Conservation (phyloP, 2,113 vertebrate species). For the Willisornis vidua region DNA sequence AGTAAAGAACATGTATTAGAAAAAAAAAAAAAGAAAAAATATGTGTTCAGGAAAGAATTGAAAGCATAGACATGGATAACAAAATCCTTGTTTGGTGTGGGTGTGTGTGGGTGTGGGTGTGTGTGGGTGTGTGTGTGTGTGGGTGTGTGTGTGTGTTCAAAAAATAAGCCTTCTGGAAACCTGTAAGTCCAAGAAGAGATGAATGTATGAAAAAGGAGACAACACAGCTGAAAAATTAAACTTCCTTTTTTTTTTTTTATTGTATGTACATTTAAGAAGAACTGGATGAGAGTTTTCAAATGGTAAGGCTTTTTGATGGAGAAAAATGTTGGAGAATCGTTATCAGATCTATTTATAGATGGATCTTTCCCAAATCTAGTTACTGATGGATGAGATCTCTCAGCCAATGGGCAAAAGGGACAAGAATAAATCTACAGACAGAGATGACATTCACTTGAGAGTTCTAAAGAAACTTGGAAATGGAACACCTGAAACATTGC, state of each 20-base stretch:
- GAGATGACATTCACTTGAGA: neutral
- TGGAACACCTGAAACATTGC: neutral
- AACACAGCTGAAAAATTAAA: neutral
- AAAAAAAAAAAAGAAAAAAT: neutral
- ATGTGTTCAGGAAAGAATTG: neutral
- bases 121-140: neutral
- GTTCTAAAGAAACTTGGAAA: neutral
- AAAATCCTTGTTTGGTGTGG: neutral
- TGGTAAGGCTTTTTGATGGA: neutral
- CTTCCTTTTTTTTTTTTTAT: no score
- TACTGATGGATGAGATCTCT: neutral
- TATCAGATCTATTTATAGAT: neutral
- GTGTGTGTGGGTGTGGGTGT: no score
- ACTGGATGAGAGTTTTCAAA: neutral
- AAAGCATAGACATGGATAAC: neutral
- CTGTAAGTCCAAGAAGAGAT: neutral
- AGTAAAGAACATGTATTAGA: neutral
- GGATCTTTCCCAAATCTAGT: neutral
- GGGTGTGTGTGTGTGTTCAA: neutral
- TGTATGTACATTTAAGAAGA: neutral
- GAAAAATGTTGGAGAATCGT: neutral
- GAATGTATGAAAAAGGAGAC: neutral
- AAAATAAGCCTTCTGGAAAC: neutral
- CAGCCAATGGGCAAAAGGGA: neutral
- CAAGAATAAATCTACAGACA: neutral